Percentiles rank a stretch among this genome's conserved stretches.
phyloP scores from a whole-genome alignment of 1,140 invertebrate species.

The Drosophila subobscura region DNA sequence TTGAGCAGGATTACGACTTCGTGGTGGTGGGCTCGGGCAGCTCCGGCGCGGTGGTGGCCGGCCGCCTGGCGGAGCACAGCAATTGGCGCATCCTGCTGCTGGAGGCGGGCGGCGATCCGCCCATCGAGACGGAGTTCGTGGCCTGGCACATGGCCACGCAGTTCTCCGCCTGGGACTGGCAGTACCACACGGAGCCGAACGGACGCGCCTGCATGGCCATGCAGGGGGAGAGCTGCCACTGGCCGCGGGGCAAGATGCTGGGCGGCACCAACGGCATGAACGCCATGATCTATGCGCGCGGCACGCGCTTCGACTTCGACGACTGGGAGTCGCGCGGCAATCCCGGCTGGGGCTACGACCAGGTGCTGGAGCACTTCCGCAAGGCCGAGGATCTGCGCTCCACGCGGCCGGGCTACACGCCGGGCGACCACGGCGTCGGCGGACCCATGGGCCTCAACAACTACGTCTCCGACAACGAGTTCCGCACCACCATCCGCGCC shows the following conservation, averaged over 20 bases:
- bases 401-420: slow-evolving; percentile 77
- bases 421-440: slow-evolving; percentile 86
- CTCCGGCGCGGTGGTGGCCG: slow-evolving; percentile 86
- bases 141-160: slow-evolving; percentile 82
- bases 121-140: slow-evolving; percentile 75
- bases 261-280: slow-evolving; percentile 90
- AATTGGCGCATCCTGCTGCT: slow-evolving; percentile 84
- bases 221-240: slow-evolving; percentile 84
- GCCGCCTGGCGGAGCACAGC: slow-evolving; percentile 59
- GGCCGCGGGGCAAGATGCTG: slow-evolving; percentile 87
- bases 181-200: slow-evolving; percentile 77
- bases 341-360: slow-evolving; percentile 88
- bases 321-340: slow-evolving; percentile 87
- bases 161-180: slow-evolving; percentile 82
- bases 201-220: slow-evolving; percentile 83
- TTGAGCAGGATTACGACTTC: slow-evolving; percentile 84
- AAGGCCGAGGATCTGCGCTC: slow-evolving; percentile 87
- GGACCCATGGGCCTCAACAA: slow-evolving; percentile 87
- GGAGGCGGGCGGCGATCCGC: slow-evolving; percentile 84
- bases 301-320: slow-evolving; percentile 87
- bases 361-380: slow-evolving; percentile 89
- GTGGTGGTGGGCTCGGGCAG: slow-evolving; percentile 86
- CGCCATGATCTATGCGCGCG: slow-evolving; percentile 90
- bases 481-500: slow-evolving; percentile 80
- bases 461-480: slow-evolving; percentile 81